phyloP scores from a whole-genome alignment of 2,888 invertebrate genomes.

The Agrochola litura region DNA sequence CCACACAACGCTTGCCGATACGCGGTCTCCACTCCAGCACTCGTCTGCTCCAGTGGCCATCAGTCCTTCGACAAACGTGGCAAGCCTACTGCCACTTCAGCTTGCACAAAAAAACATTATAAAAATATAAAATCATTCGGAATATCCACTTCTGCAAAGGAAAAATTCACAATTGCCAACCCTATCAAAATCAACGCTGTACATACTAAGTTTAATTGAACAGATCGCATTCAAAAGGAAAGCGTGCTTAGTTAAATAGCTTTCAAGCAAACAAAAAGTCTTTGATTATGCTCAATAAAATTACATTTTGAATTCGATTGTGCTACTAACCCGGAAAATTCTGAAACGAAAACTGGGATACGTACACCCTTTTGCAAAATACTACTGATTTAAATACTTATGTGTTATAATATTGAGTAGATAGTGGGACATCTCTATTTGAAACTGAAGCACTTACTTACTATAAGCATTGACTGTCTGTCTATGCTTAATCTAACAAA shows the following conservation, averaged over 20 bases:
- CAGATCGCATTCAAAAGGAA: conserved; percentile 59
- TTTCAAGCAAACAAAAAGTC: conserved; percentile 55
- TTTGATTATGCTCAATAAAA: conserved; percentile 50
- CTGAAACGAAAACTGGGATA: conserved; percentile 2
- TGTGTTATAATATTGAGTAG: background rate
- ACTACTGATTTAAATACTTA: background rate
- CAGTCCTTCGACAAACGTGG: no score
- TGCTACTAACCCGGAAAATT: conserved; percentile 8
- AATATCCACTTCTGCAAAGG: background rate
- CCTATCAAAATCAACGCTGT: conserved; percentile 42
- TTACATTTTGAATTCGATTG: conserved; percentile 40
- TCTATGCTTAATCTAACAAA: no score
- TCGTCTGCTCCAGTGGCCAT: no score
- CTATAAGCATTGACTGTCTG: background rate
- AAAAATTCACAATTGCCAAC: conserved; percentile 23
- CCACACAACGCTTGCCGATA: no score
- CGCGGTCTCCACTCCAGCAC: no score
- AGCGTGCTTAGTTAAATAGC: conserved; percentile 44
- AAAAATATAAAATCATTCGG: background rate
- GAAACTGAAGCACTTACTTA: background rate
- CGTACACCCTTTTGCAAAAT: background rate
- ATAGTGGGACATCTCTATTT: background rate
- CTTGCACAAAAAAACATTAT: no score
- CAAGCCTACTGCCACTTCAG: no score
- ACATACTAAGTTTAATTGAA: conserved; percentile 44